Base-by-base conservation (phyloP, 2,888 invertebrate species). In the Pocota personata region DNA sequence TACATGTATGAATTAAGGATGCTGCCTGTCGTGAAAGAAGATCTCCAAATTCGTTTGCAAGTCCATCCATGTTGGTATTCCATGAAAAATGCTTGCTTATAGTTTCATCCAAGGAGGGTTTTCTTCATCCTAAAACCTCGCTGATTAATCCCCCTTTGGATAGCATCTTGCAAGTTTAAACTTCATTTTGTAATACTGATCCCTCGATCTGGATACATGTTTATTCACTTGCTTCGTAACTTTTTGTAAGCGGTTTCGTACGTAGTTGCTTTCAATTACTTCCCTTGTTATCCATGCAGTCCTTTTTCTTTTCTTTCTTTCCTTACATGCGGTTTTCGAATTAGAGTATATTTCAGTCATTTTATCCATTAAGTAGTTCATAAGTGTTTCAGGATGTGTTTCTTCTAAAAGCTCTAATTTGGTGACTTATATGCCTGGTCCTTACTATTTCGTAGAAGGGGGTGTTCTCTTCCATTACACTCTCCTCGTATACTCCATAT, bases 181-280 rank as follows among this genome's bases (percentile, higher is more conserved):
- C n/a, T n/a, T n/a, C n/a, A n/a, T n/a, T n/a, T n/a, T n/a, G n/a
- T n/a, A n/a, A n/a, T n/a, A n/a, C n/a, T n/a, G n/a, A n/a, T n/a
- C n/a, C n/a, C n/a, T n/a, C n/a, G n/a, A n/a, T n/a, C n/a, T n/a
- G n/a, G n/a, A n/a, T n/a, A 50, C 46, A 37, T 52, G 46, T 66
- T 66, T 66, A 10, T 27, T 66, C 2, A 50, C 66, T 1, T n/a
- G 35, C 55, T 30, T 24, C 69, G 0, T 2, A 30, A 19, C 8
- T 21, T 69, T 21, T 69, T 55, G 8, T 69, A 69, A 24, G 52
- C 69, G 3, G 8, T 57, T 55, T 55, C 55, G 10, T 69, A 69
- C 37, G 40, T 2, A 12, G 16, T 57, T 46, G 19, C 19, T 40
- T 5, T 40, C 43, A 24, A 40, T 3, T 1, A 43, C 27, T 8